Evolutionary conservation across 2,888 invertebrate species (phyloP).

Genomic region (Parnassius glacialis): DNA sequence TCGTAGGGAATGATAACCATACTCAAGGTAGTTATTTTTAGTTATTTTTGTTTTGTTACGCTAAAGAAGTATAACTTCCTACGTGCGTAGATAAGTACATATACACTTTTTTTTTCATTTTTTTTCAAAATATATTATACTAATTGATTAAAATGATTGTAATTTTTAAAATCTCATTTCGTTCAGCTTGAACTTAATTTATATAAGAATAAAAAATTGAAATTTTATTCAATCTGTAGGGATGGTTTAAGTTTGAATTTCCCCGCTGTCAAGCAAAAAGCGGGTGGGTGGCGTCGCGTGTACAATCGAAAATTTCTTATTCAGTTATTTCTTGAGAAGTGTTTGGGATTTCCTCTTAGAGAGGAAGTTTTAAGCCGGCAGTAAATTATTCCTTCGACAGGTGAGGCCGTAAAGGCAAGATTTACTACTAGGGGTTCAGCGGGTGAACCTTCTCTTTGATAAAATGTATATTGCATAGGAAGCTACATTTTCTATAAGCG

Average conservation of each 20-base stretch:
- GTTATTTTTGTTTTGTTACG: too few species aligned
- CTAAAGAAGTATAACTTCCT: too few species aligned
- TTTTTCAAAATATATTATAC: too few species aligned
- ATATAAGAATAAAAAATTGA: constrained; percentile 28
- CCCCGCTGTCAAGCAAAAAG: constrained; percentile 48
- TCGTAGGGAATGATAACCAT: too few species aligned
- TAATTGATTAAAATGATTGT: too few species aligned
- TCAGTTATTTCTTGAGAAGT: constrained; percentile 78
- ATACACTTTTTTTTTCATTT: too few species aligned
- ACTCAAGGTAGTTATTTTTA: too few species aligned
- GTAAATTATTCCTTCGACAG: constrained; percentile 81
- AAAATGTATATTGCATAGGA: constrained; percentile 75
- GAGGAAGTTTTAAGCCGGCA: constrained; percentile 76
- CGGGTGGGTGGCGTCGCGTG: constrained; percentile 42
- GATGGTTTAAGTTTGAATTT: constrained; percentile 61
- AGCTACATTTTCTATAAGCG: constrained; percentile 66
- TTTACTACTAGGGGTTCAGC: constrained; percentile 72
- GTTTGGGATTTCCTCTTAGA: constrained; percentile 74
- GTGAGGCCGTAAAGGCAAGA: constrained; percentile 79
- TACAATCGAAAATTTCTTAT: constrained; percentile 73
- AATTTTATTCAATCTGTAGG: constrained; percentile 64
- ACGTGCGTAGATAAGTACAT: too few species aligned
- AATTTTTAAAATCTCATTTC: too few species aligned
- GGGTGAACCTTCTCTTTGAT: constrained; percentile 67
- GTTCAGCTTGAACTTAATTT: neutral